Evolutionary conservation across 2,888 invertebrate species (phyloP), one percentile per base, ranked within the genome.

Genomic region (Chrysolina oricalcia): DNA sequence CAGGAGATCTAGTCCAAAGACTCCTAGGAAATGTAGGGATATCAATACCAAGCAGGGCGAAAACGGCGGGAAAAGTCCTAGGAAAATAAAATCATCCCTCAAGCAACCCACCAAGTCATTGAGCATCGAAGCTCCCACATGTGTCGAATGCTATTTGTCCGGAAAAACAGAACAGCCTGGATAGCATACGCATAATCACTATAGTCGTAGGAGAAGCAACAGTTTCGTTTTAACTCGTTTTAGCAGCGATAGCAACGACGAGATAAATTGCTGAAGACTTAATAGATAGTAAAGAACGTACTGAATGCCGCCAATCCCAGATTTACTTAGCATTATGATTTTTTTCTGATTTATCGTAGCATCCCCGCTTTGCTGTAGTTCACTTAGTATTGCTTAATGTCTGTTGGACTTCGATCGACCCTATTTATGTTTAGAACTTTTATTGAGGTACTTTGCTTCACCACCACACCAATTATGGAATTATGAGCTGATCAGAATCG

Each of bases 71-170:
- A 85, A 84, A 76, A 85, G 85, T 76, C 86, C 86, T 15, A 86
- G 83, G 81, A 85, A 83, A 78, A 85, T 87, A 10, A 88, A 88
- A 80, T 88, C 88, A 63, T 88, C 88, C 63, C 79, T 88, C 76
- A 89, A 88, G 76, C 86, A 86, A 72, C 82, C 85, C 27, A 85
- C 91, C 74, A 90, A 91, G 66, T 92, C 92, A 15, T 89, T 92
- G 83, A 92, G 92, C 79, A 91, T 94, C 72, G 94, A 94, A 79
- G 92, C 93, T 74, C 93, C 93, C 64, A 93, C 93, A 35, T 94
- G 94, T 89, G 93, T 94, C 82, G 93, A 94, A 85, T 94, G 94
- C 85, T 91, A 94, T 87, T 91, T 94, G 59, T 93, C 93, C 74
- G 91, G 91, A 72, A 92, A 92, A 85, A 90, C 83, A 21, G 88